Percentiles rank a stretch among this genome's conserved stretches.
Evolutionary conservation across 2,888 invertebrate genomes (phyloP).

Genomic region (Lithophane semibrunnea): DNA sequence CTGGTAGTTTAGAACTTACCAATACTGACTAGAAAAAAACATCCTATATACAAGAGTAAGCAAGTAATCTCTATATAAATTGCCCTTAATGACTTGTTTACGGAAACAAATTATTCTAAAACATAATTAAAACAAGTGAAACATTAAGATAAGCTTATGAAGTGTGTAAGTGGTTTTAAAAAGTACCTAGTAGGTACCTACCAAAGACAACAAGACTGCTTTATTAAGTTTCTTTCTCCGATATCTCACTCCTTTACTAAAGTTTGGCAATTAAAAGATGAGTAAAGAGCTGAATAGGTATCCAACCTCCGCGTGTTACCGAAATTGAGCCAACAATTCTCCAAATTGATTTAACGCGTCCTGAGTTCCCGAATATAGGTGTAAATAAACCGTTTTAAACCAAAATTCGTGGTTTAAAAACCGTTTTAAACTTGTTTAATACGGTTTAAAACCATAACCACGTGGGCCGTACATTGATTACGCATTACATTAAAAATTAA

Average conservation of each 20-base stretch:
- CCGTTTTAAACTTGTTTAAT: too few species aligned
- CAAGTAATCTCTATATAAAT: too few species aligned
- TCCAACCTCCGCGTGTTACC: conserved; percentile 23
- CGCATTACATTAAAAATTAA: too few species aligned
- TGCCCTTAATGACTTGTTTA: neutral
- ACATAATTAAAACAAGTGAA: neutral
- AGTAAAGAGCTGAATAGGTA: conserved; percentile 37
- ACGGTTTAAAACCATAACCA: too few species aligned
- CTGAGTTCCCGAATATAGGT: too few species aligned
- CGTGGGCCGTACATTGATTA: too few species aligned
- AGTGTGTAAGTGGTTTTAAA: neutral
- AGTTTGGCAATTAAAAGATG: conserved; percentile 49
- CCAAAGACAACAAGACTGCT: neutral
- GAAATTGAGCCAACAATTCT: conserved; percentile 52
- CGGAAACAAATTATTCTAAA: neutral
- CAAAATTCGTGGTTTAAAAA: too few species aligned
- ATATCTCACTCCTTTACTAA: conserved; percentile 30
- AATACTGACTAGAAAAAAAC: too few species aligned
- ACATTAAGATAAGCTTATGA: neutral
- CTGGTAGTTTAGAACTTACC: neutral
- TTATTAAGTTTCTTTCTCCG: conserved; percentile 30
- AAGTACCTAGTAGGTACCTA: neutral
- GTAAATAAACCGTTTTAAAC: too few species aligned
- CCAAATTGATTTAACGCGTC: conserved; percentile 60
- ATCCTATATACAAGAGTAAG: neutral